Evolutionary conservation across 2,888 invertebrate species (phyloP), one percentile per base, ranked within the genome.

Genomic region (Crossocerus cetratus): DNA sequence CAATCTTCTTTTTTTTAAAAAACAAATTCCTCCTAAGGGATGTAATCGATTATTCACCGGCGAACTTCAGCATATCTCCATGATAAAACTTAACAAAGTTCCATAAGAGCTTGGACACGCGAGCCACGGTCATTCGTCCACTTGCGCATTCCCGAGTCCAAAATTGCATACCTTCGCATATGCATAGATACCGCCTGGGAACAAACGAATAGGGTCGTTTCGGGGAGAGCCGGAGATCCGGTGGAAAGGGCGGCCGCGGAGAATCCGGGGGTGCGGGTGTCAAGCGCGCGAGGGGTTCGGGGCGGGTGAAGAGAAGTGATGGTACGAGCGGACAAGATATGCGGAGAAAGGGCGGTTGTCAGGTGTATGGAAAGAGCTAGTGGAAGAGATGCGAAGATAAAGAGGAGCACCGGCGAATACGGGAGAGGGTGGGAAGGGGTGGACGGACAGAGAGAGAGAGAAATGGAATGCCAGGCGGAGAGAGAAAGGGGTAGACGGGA

Each of bases 131-230:
- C 67, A 67, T 71, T 71, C 65, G 74, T 71, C 44, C 74, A 65
- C 69, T 68, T 65, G 67, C 76, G 83, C 74, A 85, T 83, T 85
- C 82, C 80, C 77, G 77, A 80, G 79, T 77, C 81, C 78, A 74
- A 84, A 85, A 85, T 86, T 84, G 83, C 85, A 79, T 83, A 82
- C 78, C 79, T 81, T 63, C 76, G 77, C 77, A 57, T 76, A 70
- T 58, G 67, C 72, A 61, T 74, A 67, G 71, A 74, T 69, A 76
- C 80, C 80, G 76, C 78, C 60, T 79, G 80, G 80, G 82, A 84
- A 83, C 82, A 84, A 84, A 83, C 81, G 83, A 83, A 85, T 84
- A 81, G 81, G 84, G 80, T 80, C 81, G 81, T 82, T 49, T 83
- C 78, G 67, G 69, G 43, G 69, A 69, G 61, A 73, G 59, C 74